These are phyloP conservation scores for Rugalucina vietnamica DNA, from an alignment of 2,888 invertebrate species.

Conservation along the genomic window DNA sequence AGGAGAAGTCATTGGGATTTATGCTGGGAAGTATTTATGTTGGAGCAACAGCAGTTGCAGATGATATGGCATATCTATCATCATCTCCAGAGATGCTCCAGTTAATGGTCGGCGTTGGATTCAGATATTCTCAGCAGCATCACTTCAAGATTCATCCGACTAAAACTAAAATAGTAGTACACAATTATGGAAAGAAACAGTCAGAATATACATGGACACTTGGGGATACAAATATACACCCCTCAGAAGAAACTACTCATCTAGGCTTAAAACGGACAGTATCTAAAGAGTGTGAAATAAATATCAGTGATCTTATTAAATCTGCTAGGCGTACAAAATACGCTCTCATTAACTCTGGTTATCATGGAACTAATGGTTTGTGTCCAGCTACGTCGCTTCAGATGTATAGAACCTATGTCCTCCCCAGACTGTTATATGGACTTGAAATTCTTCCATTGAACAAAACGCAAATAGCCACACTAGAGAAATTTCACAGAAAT, in stretches of 20 bases:
- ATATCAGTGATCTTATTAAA: background rate
- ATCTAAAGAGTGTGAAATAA: background rate
- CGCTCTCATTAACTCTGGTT: background rate
- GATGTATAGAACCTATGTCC: conserved; percentile 16
- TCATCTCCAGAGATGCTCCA: background rate
- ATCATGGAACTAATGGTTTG: conserved; percentile 21
- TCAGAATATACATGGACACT: too few relatives aligned
- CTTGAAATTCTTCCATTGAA: conserved; percentile 8
- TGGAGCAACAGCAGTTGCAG: background rate
- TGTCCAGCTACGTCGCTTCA: background rate
- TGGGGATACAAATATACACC: too few relatives aligned
- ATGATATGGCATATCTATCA: background rate
- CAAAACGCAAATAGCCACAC: background rate
- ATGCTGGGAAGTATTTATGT: background rate
- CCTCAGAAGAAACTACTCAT: too few relatives aligned
- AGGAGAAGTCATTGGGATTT: background rate
- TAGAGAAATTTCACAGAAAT: conserved; percentile 21
- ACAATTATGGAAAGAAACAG: background rate
- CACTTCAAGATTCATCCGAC: conserved; percentile 4
- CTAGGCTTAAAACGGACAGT: too few relatives aligned
- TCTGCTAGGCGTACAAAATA: background rate
- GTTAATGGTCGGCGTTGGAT: background rate
- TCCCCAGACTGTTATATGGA: conserved; percentile 21
- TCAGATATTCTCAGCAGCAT: background rate
- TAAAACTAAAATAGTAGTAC: background rate